Percentiles rank a stretch among this genome's conserved stretches.
Evolutionary conservation across 2,797 vertebrate genomes (phyloP).

Genomic region (Coregonus ussuriensis): DNA sequence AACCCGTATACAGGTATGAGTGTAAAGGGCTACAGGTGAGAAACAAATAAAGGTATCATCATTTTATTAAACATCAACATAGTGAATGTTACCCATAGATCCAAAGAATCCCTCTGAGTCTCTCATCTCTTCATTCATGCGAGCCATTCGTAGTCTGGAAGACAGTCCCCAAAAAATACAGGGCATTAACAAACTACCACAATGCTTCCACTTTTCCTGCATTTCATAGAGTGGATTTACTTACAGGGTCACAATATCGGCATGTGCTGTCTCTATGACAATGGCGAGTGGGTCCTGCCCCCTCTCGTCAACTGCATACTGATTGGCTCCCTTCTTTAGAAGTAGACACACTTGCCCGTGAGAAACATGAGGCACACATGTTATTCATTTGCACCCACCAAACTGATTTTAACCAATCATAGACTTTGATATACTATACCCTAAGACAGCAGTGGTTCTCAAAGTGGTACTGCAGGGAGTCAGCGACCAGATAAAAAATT

Average conservation of each 20-base stretch:
- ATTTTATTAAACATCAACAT: not conserved
- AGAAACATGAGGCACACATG: conserved; percentile 8
- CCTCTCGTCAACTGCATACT: conserved; percentile 78
- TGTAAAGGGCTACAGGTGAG: not conserved
- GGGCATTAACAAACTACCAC: not conserved
- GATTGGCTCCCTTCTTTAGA: conserved; percentile 80
- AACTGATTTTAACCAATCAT: not conserved
- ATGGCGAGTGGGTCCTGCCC: conserved; percentile 78
- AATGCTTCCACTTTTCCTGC: not conserved
- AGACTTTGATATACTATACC: not conserved
- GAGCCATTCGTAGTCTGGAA: conserved; percentile 75
- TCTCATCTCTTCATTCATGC: conserved; percentile 84
- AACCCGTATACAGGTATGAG: too few relatives aligned
- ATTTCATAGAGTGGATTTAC: conserved; percentile 35
- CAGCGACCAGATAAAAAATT: too few relatives aligned
- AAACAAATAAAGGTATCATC: not conserved
- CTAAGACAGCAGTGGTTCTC: not conserved
- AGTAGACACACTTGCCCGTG: conserved; percentile 77
- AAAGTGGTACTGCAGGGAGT: not conserved
- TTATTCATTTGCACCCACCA: not conserved
- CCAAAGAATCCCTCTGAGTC: conserved; percentile 77
- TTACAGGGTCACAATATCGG: conserved; percentile 81
- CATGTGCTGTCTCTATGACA: conserved; percentile 75
- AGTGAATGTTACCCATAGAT: conserved; percentile 61
- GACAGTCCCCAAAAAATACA: conserved; percentile 6